Percentiles rank a stretch among this genome's conserved stretches.
phyloP scores from a whole-genome alignment of 2,113 vertebrate species.

The Daubentonia madagascariensis region DNA sequence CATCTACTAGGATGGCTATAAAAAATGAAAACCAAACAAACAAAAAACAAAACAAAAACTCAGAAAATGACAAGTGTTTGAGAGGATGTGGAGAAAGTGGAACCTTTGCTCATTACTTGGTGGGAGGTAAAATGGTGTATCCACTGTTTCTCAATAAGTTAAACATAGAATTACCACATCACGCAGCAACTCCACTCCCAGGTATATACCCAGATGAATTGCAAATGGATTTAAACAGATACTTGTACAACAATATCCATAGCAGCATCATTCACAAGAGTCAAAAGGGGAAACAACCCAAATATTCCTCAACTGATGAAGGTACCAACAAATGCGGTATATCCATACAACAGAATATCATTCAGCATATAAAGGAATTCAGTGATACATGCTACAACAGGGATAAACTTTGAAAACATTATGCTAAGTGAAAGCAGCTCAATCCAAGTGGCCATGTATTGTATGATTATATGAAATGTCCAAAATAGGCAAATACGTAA shows the following conservation, averaged over 20 bases:
- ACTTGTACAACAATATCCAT: not conserved
- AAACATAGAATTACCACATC: not conserved
- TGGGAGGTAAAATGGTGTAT: not conserved
- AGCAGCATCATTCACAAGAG: not conserved
- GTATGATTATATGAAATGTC: not conserved
- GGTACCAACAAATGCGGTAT: not conserved
- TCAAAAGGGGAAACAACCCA: not conserved
- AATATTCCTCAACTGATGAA: not conserved
- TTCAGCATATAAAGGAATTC: not conserved
- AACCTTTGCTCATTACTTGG: not conserved
- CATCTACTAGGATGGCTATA: not conserved
- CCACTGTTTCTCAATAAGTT: not conserved
- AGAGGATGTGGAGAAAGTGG: not conserved
- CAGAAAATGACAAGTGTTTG: not conserved
- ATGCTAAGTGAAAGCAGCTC: not conserved
- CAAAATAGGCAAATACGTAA: not conserved
- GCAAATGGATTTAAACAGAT: not conserved
- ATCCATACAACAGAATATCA: not conserved
- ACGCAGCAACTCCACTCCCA: not conserved
- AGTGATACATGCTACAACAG: not conserved
- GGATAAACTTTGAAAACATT: not conserved
- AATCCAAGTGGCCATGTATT: not conserved
- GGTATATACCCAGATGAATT: not conserved
- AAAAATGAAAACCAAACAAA: not conserved
- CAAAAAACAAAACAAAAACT: not conserved